These are phyloP conservation scores for Myotis brandtii DNA, from an alignment of 2,113 vertebrate genomes.

Conservation along the genomic window DNA sequence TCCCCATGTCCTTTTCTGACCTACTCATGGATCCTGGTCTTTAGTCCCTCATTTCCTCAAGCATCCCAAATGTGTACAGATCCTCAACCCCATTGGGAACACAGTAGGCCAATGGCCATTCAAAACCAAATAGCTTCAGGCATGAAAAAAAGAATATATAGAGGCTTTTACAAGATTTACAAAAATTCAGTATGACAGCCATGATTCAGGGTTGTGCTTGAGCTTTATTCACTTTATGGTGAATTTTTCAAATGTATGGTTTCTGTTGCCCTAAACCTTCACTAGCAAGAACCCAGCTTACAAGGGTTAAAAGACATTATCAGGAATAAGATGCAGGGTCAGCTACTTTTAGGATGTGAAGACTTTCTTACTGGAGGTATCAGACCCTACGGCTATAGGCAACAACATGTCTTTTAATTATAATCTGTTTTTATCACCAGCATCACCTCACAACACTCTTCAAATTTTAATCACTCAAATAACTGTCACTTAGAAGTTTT, in stretches of 20 bases:
- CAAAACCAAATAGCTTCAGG: not conserved
- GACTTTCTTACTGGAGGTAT: not conserved
- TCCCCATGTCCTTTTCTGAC: conserved; percentile 81
- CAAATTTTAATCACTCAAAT: conserved; percentile 15
- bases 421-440: not conserved
- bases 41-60: not conserved
- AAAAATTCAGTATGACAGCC: not conserved
- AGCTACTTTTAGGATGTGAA: not conserved
- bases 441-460: not conserved
- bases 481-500: conserved; percentile 23
- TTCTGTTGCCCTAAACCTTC: not conserved
- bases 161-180: conserved; percentile 45
- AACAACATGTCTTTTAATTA: not conserved
- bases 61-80: not conserved
- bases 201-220: not conserved
- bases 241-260: not conserved
- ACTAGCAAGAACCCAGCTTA: not conserved
- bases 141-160: not conserved
- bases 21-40: conserved; percentile 25
- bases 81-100: not conserved
- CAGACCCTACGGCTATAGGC: not conserved
- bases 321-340: not conserved
- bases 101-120: not conserved
- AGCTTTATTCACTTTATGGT: not conserved
- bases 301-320: not conserved